Evolutionary conservation across 2,888 invertebrate genomes (phyloP), one percentile per base, ranked within the genome.

Genomic region (Melanostoma mellinum): DNA sequence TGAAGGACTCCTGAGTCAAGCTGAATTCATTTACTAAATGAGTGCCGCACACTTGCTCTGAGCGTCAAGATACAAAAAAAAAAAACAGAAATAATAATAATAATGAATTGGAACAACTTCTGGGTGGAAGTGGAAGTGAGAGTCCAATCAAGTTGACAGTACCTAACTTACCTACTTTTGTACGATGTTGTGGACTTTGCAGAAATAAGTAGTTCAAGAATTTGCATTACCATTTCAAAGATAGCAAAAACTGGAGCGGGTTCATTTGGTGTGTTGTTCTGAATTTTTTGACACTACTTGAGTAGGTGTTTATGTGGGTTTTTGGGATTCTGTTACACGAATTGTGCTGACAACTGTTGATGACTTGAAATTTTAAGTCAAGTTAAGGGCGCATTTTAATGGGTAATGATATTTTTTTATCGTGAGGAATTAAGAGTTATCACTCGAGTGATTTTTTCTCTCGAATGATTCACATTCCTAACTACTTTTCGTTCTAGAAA

Each of bases 11-110:
- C 65, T 48, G 56, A 74, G 69, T 80, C 75, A 74, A 78, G 74
- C 60, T 75, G 67, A 67, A 71, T 84, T 79, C 84, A 79, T 84
- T 65, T 61, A 55, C 69, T 78, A 79, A 84, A 75, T 84, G 79
- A 84, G 55, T 74, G 74, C 53, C 65, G 55, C 60, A n/a, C 46
- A 50, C 63, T 50, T 50, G 10, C 38, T 50, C 38, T 6, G 6
- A 20, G 32, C 1, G 5, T 10, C 3, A 35, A 35, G 35, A 9
- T 6, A 30, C 10, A n/a, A 6, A 1, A 20, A 2, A 42, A 2
- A 32, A 60, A 35, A 60, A 48, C 30, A 50, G 50, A 63, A 38
- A 63, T 50, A 63, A 38, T 63, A 50, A 63, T 50, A 63, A 63
- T 63, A 63, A 63, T 63, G 63, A 63, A 63, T 63, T 63, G 63